These are phyloP conservation scores for Equus przewalskii DNA, from an alignment of 2,113 vertebrate genomes.

Conservation along the genomic window DNA sequence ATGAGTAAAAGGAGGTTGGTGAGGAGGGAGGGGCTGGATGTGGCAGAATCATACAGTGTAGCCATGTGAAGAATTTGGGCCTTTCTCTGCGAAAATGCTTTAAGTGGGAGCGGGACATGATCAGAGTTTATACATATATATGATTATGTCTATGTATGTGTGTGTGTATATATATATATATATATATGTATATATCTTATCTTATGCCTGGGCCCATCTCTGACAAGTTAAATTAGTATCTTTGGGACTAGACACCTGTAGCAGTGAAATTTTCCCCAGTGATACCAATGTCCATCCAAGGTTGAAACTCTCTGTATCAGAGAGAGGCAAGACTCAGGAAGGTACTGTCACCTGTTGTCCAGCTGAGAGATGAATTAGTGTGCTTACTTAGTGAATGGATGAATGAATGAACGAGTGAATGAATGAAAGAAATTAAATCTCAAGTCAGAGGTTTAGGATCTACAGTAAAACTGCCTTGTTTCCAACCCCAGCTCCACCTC, in stretches of 20 bases:
- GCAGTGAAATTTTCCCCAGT: neutral
- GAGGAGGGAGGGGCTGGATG: neutral
- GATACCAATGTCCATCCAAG: neutral
- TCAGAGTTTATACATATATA: neutral
- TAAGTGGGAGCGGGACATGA: neutral
- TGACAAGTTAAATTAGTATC: neutral
- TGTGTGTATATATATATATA: neutral
- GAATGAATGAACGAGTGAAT: neutral
- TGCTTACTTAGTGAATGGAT: neutral
- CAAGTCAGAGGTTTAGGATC: neutral
- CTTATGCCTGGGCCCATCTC: neutral
- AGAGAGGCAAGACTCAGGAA: neutral
- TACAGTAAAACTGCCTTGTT: neutral
- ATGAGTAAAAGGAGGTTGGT: too few species aligned
- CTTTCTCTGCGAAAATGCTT: slow-evolving; percentile 7
- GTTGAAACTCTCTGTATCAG: neutral
- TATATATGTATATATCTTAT: neutral
- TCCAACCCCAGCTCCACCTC: neutral
- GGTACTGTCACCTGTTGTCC: neutral
- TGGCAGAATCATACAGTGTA: fast-evolving
- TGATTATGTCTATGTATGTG: neutral
- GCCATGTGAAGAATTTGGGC: neutral
- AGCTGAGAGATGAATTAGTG: neutral
- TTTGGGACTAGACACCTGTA: neutral
- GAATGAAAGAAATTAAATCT: neutral